Evolutionary conservation across 2,113 vertebrate species (phyloP).

Genomic region (Isichthys henryi): DNA sequence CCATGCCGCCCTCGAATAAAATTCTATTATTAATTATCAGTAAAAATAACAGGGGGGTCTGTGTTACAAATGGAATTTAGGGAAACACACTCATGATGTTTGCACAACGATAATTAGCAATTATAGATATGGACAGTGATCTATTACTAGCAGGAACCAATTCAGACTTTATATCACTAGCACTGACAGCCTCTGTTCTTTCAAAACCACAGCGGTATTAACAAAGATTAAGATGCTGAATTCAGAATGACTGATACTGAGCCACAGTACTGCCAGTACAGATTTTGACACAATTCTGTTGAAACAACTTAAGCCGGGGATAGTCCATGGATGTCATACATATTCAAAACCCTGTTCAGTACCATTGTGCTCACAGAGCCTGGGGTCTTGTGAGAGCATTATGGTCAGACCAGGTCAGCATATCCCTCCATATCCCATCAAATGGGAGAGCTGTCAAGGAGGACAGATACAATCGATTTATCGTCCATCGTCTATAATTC

Average conservation of each 20-base stretch:
- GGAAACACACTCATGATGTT: neutral
- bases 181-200: neutral
- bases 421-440: neutral
- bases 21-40: neutral
- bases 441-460: neutral
- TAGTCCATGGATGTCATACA: neutral
- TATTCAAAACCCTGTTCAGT: neutral
- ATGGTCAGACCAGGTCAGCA: neutral
- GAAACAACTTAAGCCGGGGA: neutral
- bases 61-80: neutral
- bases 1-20: too few relatives aligned
- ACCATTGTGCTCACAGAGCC: neutral
- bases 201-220: neutral
- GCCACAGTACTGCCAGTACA: neutral
- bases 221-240: neutral
- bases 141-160: neutral
- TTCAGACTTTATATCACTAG: neutral
- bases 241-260: neutral
- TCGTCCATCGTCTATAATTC: neutral
- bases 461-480: neutral
- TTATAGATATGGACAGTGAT: neutral
- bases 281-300: neutral
- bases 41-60: neutral
- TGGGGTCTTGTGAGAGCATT: neutral
- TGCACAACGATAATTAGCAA: neutral